Base-by-base conservation (phyloP, 2,888 invertebrate genomes). In the Lasioglossum zephyrum region DNA sequence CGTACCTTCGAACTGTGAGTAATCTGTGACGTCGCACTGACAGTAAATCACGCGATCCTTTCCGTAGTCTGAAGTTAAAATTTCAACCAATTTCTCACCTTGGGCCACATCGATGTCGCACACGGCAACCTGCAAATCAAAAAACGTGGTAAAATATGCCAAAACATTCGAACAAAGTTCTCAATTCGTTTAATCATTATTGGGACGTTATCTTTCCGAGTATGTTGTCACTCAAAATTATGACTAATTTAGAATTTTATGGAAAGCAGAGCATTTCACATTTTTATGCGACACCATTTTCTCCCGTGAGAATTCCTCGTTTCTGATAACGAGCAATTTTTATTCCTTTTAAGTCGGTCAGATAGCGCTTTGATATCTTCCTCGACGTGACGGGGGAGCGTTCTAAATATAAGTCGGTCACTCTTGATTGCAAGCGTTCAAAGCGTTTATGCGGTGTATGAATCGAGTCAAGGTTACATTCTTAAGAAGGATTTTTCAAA, bases 21-120 rank as follows among this genome's bases (percentile, higher is more conserved):
- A 97, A 94, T 97, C 97, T 0, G 97, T 97, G 88, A 97, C 97
- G 93, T 97, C 97, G 92, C 97, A 97, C 77, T 97, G 97, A 91
- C 97, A 97, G 93, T 97, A 97, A 87, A 97, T 95, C 16, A 97
- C 97, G 84, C 96, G 96, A 93, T 97, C 97, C 91, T 97, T 96
- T 70, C 97, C 97, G 92, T 96, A 97, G 93, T 97, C 97, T 60
- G 96, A 95, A 22, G 96, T 96, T 47, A 97, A 95, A 85, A 96
- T 96, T 88, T 97, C 97, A 11, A 96, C 96, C 73, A 97, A 95
- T 92, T 97, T 96, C 92, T 97, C 97, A 18, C 97, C 97, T 60
- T 96, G 96, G 88, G 97, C 97, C 8, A 96, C 96, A 92, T 97
- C 97, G 87, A 97, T 97, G 94, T 97, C 97, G 94, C 97, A 97